Evolutionary conservation across 2,888 invertebrate genomes (phyloP), one percentile per base, ranked within the genome.

Genomic region (Nephrocerus scutellatus): DNA sequence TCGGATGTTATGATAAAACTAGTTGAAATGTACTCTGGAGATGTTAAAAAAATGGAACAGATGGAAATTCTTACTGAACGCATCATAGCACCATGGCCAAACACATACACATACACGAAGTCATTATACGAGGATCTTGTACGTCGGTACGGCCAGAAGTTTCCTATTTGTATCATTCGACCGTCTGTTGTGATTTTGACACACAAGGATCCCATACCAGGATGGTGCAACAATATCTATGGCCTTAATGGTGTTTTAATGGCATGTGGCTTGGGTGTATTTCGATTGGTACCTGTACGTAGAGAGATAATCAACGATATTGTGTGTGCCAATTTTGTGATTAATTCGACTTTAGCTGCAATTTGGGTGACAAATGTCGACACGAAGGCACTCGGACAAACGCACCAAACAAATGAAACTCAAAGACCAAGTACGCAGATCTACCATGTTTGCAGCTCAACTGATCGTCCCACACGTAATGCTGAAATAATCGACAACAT

Each of bases 291-390:
- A 19, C 45, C 40, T 5, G 16, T 39, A 1, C 14, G 40, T n/a
- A 13, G 23, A 4, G 12, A 41, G 3, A 22, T 28, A 12, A 19
- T 47, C 3, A 47, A 47, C 6, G 54, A 54, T 39, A 43, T 57
- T 18, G 46, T 58, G 3, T 56, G 56, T 26, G 56, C 54, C 2
- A 57, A 58, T 42, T 55, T 48, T 43, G 56, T 56, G 5, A 49
- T 51, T 1, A 58, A 57, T 44, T 47, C 51, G 10, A 55, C 55
- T 2, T 31, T 58, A 13, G 54, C 53, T 1, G 50, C 52, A 2
- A 35, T 53, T 12, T 58, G 56, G 55, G 44, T 36, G 7, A 56
- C 54, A 5, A 10, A 43, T n/a, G 26, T 40, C n/a, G 44, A 46
- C 6, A 16, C 30, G 13, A 6, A 32, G 4, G 20, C 29, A 19